Percentiles rank a stretch among this genome's conserved stretches.
Conservation (phyloP, 2,888 invertebrate genomes). For the Parasteatoda lunata region DNA sequence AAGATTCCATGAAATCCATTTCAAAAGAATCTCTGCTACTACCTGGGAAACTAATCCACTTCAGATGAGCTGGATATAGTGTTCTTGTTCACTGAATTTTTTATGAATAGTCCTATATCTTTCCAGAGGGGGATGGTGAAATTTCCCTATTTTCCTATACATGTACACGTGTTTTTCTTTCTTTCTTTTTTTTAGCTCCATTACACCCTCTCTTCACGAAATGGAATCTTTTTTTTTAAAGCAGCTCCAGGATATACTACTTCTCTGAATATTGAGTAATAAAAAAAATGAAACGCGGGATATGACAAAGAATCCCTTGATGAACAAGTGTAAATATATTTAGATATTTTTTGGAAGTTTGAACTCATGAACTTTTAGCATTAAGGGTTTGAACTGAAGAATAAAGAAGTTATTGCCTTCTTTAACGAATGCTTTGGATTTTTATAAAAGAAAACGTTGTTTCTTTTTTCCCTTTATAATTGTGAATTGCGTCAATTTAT, state of each 20-base stretch:
- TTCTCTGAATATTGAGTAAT: neutral
- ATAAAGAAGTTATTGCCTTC: neutral
- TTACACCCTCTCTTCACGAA: slow-evolving; percentile 32
- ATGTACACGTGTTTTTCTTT: neutral
- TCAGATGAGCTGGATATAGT: slow-evolving; percentile 23
- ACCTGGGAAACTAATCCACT: slow-evolving; percentile 31
- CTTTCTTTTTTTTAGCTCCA: slow-evolving; percentile 11
- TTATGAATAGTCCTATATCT: slow-evolving; percentile 49
- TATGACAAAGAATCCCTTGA: slow-evolving; percentile 22
- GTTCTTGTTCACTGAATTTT: slow-evolving; percentile 54
- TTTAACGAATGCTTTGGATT: neutral
- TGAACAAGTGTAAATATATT: neutral
- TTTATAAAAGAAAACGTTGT: neutral
- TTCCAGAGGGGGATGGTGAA: too few species aligned
- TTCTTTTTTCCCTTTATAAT: neutral
- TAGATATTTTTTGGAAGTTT: neutral
- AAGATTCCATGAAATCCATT: slow-evolving; percentile 43
- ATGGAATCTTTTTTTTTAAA: slow-evolving; percentile 14
- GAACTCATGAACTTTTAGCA: neutral
- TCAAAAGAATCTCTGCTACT: slow-evolving; percentile 50
- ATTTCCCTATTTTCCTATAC: too few species aligned
- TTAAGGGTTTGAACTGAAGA: neutral
- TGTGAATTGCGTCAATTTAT: neutral
- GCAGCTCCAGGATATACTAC: slow-evolving; percentile 28
- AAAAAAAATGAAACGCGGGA: slow-evolving; percentile 8